Evolutionary conservation across 2,888 invertebrate species (phyloP), one percentile per base, ranked within the genome.

Genomic region (Morpho achilles): DNA sequence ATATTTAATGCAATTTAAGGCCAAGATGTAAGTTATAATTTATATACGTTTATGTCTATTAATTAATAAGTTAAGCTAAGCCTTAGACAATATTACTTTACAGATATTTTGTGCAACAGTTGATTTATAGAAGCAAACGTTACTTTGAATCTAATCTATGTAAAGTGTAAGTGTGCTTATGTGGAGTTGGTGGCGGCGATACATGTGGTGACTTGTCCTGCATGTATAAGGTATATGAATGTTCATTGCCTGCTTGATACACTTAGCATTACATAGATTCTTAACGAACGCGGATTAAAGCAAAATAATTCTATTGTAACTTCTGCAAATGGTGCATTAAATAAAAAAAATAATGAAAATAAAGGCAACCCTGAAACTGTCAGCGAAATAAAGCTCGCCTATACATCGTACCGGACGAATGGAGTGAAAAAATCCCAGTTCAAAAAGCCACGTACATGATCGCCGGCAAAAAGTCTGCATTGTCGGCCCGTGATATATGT

Each of bases 341-440:
- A 45, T n/a, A 45, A 45, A n/a, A 10, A 16, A 16, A 16, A 16
- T 16, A 16, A 16, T 16, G 16, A 16, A 16, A 5, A 10, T n/a
- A 47, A 23, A 23, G 47, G 66, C 82, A 84, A 69, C 86, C 87
- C 87, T 87, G 73, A 61, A 53, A 56, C 60, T 73, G 76, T 74
- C 75, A 69, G 79, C 78, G 78, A 81, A 82, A 83, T 82, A 83
- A 82, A 80, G 79, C 76, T 71, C 73, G 74, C 65, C 71, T 69
- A 73, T 72, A 73, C 72, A 61, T 63, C 65, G 69, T 71, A 61
- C 62, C 65, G 69, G 70, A 68, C 77, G 85, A 84, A 85, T 84
- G 83, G 78, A 85, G 84, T 85, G 87, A 86, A 89, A 87, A 87
- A 85, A 85, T 77, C 76, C 77, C 82, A 83, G 89, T 87, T 89